phyloP scores from a whole-genome alignment of 2,888 invertebrate species.

The Rhogogaster chlorosoma region DNA sequence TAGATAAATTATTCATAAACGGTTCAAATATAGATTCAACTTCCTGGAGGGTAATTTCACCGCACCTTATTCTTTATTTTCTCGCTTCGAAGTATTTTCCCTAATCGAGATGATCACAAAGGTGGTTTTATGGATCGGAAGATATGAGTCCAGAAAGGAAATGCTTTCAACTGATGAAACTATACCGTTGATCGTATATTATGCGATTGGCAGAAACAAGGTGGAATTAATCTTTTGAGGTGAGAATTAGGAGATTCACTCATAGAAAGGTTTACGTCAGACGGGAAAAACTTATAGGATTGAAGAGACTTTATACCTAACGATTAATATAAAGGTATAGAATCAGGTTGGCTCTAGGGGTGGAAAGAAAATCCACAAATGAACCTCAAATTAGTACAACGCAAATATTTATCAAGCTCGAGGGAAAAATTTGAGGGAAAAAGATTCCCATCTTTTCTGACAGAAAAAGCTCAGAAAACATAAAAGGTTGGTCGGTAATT shows the following conservation, averaged over 20 bases:
- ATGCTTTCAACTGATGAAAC: constrained; percentile 23
- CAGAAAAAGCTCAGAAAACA: background rate
- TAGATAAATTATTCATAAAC: constrained; percentile 5
- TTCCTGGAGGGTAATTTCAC: background rate
- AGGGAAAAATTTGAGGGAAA: background rate
- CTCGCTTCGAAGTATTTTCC: background rate
- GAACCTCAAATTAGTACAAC: background rate
- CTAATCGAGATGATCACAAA: background rate
- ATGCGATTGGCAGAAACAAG: background rate
- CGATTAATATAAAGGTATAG: background rate
- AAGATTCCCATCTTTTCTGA: background rate
- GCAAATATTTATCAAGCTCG: background rate
- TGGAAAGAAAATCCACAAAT: background rate
- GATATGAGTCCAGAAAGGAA: background rate
- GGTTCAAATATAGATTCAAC: background rate
- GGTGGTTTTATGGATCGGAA: constrained; percentile 6
- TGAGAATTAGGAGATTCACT: background rate
- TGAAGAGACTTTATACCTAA: background rate
- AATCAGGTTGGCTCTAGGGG: background rate
- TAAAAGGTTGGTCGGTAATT: background rate
- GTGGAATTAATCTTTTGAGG: background rate
- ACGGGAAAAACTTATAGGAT: background rate
- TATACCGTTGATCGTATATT: background rate
- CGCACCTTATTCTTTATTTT: background rate
- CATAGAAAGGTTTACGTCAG: background rate